Conservation (phyloP, 2,113 vertebrate genomes). For the Psammodynastes pulverulentus region DNA sequence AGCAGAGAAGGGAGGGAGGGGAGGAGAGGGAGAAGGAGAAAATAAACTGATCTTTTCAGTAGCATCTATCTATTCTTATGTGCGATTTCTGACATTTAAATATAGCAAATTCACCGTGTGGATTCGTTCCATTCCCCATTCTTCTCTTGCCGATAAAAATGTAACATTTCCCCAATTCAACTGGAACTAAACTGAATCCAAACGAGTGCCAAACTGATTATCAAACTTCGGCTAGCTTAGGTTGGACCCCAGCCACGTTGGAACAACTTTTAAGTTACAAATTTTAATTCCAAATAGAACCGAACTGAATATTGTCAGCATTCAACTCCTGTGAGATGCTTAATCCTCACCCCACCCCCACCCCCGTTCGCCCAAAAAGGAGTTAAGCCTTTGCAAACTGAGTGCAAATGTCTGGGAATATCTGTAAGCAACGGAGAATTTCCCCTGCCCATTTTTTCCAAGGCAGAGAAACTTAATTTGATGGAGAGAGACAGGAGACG, state of each 20-base stretch:
- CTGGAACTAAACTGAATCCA: background rate
- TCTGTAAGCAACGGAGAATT: background rate
- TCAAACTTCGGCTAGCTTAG: background rate
- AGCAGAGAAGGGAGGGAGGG: no score
- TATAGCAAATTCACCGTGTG: background rate
- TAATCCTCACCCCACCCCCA: background rate
- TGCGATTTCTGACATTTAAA: slow-evolving; percentile 11
- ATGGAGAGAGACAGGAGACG: background rate
- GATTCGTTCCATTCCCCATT: background rate
- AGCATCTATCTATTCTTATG: background rate
- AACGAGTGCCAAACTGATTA: background rate
- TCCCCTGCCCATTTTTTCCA: background rate
- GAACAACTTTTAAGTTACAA: background rate
- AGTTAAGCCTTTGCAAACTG: background rate
- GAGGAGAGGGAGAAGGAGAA: background rate
- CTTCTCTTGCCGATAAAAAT: background rate
- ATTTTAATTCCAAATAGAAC: background rate
- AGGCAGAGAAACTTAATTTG: background rate
- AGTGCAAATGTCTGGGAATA: background rate
- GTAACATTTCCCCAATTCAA: background rate
- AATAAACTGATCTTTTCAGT: background rate
- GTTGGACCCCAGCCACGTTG: background rate
- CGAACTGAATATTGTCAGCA: background rate
- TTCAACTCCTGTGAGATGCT: background rate
- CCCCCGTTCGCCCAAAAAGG: background rate